Evolutionary conservation across 2,113 vertebrate species (phyloP).

Genomic region (Podarcis raffonei): DNA sequence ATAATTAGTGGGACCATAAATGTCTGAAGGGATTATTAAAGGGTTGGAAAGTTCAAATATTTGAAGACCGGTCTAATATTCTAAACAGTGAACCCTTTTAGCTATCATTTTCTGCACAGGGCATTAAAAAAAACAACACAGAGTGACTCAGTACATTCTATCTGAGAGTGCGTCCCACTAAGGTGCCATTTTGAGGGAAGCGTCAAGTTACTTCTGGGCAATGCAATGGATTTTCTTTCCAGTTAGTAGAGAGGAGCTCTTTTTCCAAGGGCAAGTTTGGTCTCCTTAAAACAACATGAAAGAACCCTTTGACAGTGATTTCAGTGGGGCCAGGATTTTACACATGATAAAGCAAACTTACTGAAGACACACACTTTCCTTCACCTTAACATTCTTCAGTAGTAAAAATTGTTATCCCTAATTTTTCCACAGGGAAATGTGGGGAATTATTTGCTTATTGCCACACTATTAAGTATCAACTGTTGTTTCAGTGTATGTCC

Average conservation of each 20-base stretch:
- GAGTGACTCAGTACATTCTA: slow-evolving; percentile 2
- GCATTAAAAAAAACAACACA: neutral
- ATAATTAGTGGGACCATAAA: slow-evolving; percentile 36
- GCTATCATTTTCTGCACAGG: neutral
- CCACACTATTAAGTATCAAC: neutral
- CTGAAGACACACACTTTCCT: neutral
- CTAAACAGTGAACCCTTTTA: neutral
- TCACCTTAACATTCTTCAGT: neutral
- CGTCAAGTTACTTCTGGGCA: neutral
- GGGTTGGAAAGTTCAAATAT: slow-evolving; percentile 37
- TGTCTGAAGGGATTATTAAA: slow-evolving; percentile 30
- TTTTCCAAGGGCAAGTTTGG: neutral
- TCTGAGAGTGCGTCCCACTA: slow-evolving; percentile 15
- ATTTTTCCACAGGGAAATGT: neutral
- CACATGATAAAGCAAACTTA: neutral
- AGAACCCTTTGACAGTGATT: slow-evolving; percentile 12
- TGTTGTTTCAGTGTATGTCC: neutral
- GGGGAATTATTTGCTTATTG: neutral
- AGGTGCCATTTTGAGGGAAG: slow-evolving; percentile 9
- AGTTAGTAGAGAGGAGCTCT: neutral
- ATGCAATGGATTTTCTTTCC: slow-evolving; percentile 22
- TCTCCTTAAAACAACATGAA: slow-evolving; percentile 15
- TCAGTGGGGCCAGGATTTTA: neutral
- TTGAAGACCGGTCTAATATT: neutral
- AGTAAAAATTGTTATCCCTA: neutral